Percentiles rank a stretch among this genome's conserved stretches.
Conservation (phyloP, 1,140 invertebrate species). For the Neomicropteryx cornuta region DNA sequence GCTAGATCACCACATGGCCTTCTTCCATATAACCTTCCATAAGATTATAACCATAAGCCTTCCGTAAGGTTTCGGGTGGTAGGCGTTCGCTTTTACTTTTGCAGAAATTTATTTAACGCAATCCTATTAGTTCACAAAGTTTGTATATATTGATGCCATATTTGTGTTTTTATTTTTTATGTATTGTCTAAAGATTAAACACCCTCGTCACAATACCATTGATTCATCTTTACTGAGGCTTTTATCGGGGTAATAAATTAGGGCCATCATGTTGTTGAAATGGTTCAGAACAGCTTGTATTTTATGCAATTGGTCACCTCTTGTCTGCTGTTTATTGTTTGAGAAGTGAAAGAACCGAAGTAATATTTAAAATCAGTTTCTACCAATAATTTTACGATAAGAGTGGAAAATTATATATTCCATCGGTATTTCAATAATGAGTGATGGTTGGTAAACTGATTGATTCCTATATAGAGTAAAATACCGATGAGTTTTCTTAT, state of each 20-base stretch:
- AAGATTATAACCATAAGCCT: not conserved
- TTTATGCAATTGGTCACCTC: not conserved
- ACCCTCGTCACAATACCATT: not conserved
- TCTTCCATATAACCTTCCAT: not conserved
- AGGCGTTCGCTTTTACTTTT: slow-evolving; percentile 1
- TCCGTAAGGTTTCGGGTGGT: not conserved
- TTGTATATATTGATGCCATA: slow-evolving; percentile 1
- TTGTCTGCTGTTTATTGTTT: not conserved
- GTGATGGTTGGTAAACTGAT: not conserved
- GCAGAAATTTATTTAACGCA: not conserved
- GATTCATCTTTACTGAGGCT: not conserved
- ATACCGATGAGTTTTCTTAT: not conserved
- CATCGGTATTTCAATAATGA: too few species aligned
- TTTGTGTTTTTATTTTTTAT: slow-evolving; percentile 4
- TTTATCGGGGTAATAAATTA: not conserved
- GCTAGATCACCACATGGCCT: not conserved
- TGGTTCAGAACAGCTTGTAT: not conserved
- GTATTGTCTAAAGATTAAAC: not conserved
- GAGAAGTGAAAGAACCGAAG: not conserved
- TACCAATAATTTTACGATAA: not conserved
- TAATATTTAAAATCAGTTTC: not conserved
- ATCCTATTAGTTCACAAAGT: not conserved
- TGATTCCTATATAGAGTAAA: not conserved
- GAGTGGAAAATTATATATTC: not conserved
- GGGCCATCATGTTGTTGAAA: too few species aligned